Evolutionary conservation across 2,113 vertebrate species (phyloP), one percentile per base, ranked within the genome.

Genomic region (Phalacrocorax brasilianus): DNA sequence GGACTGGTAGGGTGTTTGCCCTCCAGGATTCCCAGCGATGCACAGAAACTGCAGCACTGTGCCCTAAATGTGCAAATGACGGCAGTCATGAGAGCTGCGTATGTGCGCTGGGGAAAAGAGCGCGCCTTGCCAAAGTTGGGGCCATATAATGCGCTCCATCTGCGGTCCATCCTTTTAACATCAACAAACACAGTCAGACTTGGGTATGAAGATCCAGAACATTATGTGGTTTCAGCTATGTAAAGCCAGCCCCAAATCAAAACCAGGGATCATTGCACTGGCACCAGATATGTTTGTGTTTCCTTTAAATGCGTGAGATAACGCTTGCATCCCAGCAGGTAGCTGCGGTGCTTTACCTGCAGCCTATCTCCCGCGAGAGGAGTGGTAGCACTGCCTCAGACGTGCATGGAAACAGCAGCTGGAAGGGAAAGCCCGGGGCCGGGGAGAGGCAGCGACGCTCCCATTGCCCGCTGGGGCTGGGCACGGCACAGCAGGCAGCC

Each of bases 401-500:
- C 3, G 1, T 1, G 63, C 32, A 10, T 20, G 77, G 55, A 15
- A n/a, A 6, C 47, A 65, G 66, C n/a, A 55, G 35, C 33, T 33
- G 76, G 35, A 53, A 72, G 55, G 72, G 50, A 63, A 76, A 79
- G 4, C 15, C 33, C 27, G 3, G 21, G 38, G 23, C 13, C 55
- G 58, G 19, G 23, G 49, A 38, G 21, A 12, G 19, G 12, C 68
- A 76, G 30, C 44, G 30, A 23, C 0, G 2, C 16, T 62, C 52
- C 53, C 20, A 3, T 11, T 18, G 38, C 28, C 19, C 33, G 5
- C 38, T 8, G 49, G 67, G n/a, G 24, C n/a, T 17, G 70, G 53
- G 9, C 28, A 38, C 11, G 1, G 4, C 1, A 6, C 53, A 17
- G 33, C 21, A 30, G 1, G 47, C 28, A 40, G 66, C n/a, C 58